A percentile compares a stretch with the other conserved stretches of the same genome.
Evolutionary conservation across 2,797 vertebrate genomes (phyloP).

Genomic region (Tapirus indicus): DNA sequence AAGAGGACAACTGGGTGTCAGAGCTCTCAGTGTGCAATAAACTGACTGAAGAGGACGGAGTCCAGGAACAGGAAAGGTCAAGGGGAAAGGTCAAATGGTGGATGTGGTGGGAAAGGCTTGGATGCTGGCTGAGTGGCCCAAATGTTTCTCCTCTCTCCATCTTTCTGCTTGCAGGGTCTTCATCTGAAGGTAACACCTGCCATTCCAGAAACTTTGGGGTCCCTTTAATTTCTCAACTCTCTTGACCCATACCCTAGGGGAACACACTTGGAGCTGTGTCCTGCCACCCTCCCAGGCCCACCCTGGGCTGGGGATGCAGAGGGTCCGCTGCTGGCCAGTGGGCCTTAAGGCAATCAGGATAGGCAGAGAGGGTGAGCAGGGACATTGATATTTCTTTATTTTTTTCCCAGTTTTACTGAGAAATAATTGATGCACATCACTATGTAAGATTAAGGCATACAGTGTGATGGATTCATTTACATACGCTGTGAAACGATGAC

Average conservation of each 20-base stretch:
- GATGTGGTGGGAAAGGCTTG: accelerated
- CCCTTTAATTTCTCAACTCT: too few relatives aligned
- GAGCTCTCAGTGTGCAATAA: background rate
- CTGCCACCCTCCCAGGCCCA: background rate
- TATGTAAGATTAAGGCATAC: background rate
- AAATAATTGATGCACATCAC: background rate
- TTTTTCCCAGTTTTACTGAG: background rate
- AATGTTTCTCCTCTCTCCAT: background rate
- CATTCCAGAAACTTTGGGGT: background rate
- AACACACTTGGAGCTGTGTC: background rate
- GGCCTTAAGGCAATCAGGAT: background rate
- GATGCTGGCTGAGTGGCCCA: background rate
- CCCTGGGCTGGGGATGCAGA: background rate
- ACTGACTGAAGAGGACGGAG: background rate
- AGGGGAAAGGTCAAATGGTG: background rate
- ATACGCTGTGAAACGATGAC: background rate
- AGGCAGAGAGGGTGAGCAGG: background rate
- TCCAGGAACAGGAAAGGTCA: background rate
- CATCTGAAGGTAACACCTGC: too few relatives aligned
- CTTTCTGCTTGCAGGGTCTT: accelerated
- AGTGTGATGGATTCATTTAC: background rate
- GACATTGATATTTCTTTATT: background rate
- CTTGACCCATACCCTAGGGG: background rate
- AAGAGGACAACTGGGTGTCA: background rate
- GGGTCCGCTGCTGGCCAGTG: background rate